Evolutionary conservation across 2,113 vertebrate species (phyloP), one percentile per base, ranked within the genome.

Genomic region (Myxocyprinus asiaticus): DNA sequence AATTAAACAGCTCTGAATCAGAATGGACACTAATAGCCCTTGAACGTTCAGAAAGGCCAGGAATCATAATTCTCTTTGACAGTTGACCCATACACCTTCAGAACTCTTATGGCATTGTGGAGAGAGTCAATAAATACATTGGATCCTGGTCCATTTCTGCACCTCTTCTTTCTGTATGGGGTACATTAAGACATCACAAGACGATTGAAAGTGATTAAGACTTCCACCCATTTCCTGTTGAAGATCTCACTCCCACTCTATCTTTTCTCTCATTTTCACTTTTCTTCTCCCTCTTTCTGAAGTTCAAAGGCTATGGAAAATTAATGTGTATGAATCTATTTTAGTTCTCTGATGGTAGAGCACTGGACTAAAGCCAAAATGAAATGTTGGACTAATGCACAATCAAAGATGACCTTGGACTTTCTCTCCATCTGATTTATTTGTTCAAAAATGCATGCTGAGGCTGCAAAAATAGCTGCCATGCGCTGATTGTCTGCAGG

Each of bases 261-360:
- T 33, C 22, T 33, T 33, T 53, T 76, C 48, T 62, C 7, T 22
- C 17, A 58, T 43, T 59, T 42, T 58, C 10, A 42, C 59, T 63
- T 63, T 15, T 75, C 11, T 62, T 50, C 59, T 15, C 62, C 5
- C 1, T 55, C 48, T 53, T 42, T 53, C 73, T 53, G 62, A 62
- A 50, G 58, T 76, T 75, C 62, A 76, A 50, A 76, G 71, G 58
- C 61, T 64, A 9, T 53, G 48, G 61, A 65, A 51, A 65, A 53
- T 10, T 5, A 43, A 76, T 64, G 62, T 4, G 33, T 53, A 22
- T 44, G n/a, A 62, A 44, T 76, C 14, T 53, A n/a, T 65, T 65
- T 64, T n/a, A 42, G 33, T 11, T 44, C 7, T 33, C 10, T 5
- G 33, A 15, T 64, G 62, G 7, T 55, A 14, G 61, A 62, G 45